Evolutionary conservation across 2,797 vertebrate species (phyloP), one percentile per base, ranked within the genome.

Genomic region (Pangasius djambal): DNA sequence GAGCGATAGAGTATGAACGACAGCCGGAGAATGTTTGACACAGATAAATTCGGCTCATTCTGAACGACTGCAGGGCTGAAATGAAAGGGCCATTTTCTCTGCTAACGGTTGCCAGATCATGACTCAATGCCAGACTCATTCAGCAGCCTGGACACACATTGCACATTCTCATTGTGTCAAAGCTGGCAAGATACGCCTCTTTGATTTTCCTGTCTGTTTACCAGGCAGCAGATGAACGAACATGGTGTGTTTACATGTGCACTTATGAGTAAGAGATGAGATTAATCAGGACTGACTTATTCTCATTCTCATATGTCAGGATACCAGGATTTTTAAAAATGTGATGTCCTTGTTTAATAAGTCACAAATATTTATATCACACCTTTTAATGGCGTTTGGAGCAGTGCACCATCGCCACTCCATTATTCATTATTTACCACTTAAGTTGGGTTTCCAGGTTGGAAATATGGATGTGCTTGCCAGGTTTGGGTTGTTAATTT

Each of bases 1-100:
- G 50, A 34, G 85, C n/a, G 48, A 52, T 37, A 57, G 59, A 86
- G 37, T 74, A 83, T 57, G 85, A 82, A 70, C 34, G 87, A 89
- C 86, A 90, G 88, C 75, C 78, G 31, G 59, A 91, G 92, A 92
- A 94, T 94, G 94, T 93, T 92, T 94, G 93, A 94, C 95, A 93
- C 89, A 95, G 95, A 96, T 95, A 95, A 95, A 96, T 95, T 94
- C 92, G 91, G 92, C 94, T 95, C 94, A 94, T 95, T 95, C 92
- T 94, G 91, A 95, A 91, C 90, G 93, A 95, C 93, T 92, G 91
- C 88, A 88, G 85, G 89, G 86, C 81, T 89, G 85, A 72, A 89
- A 89, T 89, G 69, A 89, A 87, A 89, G 81, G 85, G 79, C 89
- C 89, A 89, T 89, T 89, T 89, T 82, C 85, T 83, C 86, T 84